phyloP scores from a whole-genome alignment of 1,140 invertebrate genomes.

The Drosophila arawakana region DNA sequence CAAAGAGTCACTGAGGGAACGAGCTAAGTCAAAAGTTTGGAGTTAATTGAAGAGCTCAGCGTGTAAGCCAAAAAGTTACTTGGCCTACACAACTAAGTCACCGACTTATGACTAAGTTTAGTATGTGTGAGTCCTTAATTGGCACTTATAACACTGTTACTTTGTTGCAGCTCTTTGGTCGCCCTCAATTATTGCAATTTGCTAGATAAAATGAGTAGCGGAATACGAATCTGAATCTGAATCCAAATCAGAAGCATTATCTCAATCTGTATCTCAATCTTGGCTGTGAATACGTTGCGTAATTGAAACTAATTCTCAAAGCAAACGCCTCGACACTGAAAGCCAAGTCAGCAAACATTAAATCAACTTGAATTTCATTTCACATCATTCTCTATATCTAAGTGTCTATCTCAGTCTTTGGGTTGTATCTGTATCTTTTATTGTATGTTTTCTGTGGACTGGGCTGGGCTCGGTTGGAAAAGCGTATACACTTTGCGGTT shows the following conservation, averaged over 20 bases:
- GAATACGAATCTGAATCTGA: conserved; percentile 14
- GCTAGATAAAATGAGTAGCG: neutral
- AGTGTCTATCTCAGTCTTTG: conserved; percentile 3
- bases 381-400: conserved; percentile 8
- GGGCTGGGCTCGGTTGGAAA: neutral
- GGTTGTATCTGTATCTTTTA: conserved; percentile 16
- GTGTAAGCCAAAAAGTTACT: conserved; percentile 24
- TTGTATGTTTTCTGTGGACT: neutral
- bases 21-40: conserved; percentile 29
- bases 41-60: conserved; percentile 34
- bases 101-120: neutral
- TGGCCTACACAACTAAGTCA: neutral
- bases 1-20: neutral
- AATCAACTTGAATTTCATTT: conserved; percentile 38
- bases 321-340: conserved; percentile 51
- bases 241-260: neutral
- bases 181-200: neutral
- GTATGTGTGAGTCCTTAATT: conserved; percentile 20
- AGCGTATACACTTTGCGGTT: conserved; percentile 29
- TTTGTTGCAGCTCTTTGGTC: conserved; percentile 9
- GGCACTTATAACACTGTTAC: conserved; percentile 19
- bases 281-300: conserved; percentile 47
- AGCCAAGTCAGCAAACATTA: conserved; percentile 38
- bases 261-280: too few species aligned
- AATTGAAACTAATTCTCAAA: conserved; percentile 80